These are phyloP conservation scores for Connochaetes taurinus DNA, from an alignment of 2,113 vertebrate genomes.

Conservation along the genomic window DNA sequence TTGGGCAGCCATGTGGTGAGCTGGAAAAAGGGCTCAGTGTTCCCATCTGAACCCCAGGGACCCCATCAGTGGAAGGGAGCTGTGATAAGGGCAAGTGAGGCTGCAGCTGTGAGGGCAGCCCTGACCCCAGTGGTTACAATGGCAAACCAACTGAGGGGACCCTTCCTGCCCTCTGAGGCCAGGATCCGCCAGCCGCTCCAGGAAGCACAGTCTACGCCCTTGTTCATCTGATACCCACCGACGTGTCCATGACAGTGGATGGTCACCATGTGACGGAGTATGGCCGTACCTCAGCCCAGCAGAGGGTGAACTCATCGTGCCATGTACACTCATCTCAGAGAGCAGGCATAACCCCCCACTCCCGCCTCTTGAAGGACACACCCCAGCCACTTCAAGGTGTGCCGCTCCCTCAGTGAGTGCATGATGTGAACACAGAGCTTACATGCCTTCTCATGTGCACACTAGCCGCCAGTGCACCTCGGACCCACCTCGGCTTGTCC, in stretches of 20 bases:
- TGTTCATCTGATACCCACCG: neutral
- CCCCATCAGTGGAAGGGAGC: neutral
- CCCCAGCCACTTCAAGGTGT: neutral
- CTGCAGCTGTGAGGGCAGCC: neutral
- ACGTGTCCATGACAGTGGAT: neutral
- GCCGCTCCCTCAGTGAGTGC: no score
- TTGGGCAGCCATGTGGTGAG: neutral
- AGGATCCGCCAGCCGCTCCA: neutral
- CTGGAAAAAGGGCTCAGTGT: neutral
- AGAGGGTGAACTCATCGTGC: neutral
- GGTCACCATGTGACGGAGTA: neutral
- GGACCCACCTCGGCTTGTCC: neutral
- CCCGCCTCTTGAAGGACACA: neutral
- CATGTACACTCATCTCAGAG: neutral
- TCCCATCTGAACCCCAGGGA: neutral
- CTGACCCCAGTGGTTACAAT: neutral
- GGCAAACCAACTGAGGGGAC: neutral
- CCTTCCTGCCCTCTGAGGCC: neutral
- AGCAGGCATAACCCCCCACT: neutral
- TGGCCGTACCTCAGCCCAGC: neutral
- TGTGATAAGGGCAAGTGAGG: neutral
- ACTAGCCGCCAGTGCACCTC: rapidly evolving
- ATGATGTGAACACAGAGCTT: neutral
- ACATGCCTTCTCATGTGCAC: neutral
- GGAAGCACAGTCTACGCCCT: neutral